Conservation (phyloP, 2,888 invertebrate genomes). For the Dolichopus griseipennis region DNA sequence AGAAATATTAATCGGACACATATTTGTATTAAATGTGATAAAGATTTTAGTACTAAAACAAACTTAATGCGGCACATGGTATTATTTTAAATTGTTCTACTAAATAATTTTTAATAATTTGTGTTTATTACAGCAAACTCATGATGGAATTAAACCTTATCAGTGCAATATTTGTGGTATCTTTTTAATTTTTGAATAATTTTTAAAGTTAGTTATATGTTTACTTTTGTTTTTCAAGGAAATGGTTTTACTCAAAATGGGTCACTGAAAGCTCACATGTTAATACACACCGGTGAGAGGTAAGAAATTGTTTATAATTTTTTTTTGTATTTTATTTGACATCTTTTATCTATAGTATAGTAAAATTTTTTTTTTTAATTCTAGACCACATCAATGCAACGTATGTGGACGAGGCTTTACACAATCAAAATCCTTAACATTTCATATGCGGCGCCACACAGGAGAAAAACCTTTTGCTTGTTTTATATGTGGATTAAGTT, state of each 20-base stretch:
- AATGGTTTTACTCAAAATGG: constrained; percentile 36
- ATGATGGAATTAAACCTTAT: constrained; percentile 32
- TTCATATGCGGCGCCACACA: constrained; percentile 35
- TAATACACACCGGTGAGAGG: constrained; percentile 33
- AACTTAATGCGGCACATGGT: constrained; percentile 35
- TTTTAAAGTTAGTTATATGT: neutral
- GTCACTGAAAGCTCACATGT: constrained; percentile 35
- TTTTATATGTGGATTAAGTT: constrained; percentile 31
- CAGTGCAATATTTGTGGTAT: constrained; percentile 29
- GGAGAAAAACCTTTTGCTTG: constrained; percentile 37
- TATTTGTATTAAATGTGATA: constrained; percentile 32
- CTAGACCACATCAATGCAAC: constrained; percentile 31
- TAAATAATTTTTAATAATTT: too few relatives aligned
- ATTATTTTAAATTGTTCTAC: neutral
- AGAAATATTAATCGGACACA: constrained; percentile 19
- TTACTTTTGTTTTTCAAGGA: neutral
- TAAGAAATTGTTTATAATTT: neutral
- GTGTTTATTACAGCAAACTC: constrained; percentile 22
- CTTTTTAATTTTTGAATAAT: neutral
- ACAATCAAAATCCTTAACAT: constrained; percentile 34
- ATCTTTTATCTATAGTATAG: too few relatives aligned
- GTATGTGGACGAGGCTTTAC: constrained; percentile 34
- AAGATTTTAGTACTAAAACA: constrained; percentile 36
- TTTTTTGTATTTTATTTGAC: neutral
- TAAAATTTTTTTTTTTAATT: neutral